Percentiles rank a stretch among this genome's conserved stretches.
phyloP scores from a whole-genome alignment of 2,888 invertebrate genomes.

The Disparrhopalites patrizii region DNA sequence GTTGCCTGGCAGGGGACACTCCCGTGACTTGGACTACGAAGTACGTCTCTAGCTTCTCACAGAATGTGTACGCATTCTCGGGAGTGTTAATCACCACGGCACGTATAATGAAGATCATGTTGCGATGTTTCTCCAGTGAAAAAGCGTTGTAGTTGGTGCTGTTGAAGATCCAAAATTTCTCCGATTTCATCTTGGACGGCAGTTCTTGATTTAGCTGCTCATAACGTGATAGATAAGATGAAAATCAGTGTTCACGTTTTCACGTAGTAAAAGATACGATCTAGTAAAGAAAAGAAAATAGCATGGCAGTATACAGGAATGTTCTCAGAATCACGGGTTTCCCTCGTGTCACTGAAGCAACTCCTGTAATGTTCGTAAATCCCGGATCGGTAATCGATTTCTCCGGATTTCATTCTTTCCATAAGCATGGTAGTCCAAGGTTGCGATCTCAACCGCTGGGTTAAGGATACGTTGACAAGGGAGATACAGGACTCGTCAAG shows the following conservation, averaged over 20 bases:
- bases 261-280: too few relatives aligned
- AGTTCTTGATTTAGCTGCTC: background rate
- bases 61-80: constrained; percentile 44
- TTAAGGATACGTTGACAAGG: background rate
- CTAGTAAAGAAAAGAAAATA: too few relatives aligned
- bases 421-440: constrained; percentile 15
- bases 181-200: background rate
- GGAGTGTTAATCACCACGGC: constrained; percentile 43
- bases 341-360: constrained; percentile 29
- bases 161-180: constrained; percentile 33
- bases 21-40: constrained; percentile 40
- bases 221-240: too few relatives aligned
- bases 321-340: background rate
- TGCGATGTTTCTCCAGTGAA: constrained; percentile 34
- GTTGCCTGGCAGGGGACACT: constrained; percentile 38
- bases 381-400: constrained; percentile 9
- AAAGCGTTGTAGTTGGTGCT: constrained; percentile 38
- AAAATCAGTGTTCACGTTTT: too few relatives aligned
- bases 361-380: constrained; percentile 37
- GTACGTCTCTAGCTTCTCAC: constrained; percentile 40
- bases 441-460: background rate
- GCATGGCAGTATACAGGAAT: background rate
- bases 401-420: background rate
- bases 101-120: constrained; percentile 42
- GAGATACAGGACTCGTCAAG: background rate